These are phyloP conservation scores for Centroberyx gerrardi DNA, from an alignment of 2,797 vertebrate genomes.

Conservation along the genomic window DNA sequence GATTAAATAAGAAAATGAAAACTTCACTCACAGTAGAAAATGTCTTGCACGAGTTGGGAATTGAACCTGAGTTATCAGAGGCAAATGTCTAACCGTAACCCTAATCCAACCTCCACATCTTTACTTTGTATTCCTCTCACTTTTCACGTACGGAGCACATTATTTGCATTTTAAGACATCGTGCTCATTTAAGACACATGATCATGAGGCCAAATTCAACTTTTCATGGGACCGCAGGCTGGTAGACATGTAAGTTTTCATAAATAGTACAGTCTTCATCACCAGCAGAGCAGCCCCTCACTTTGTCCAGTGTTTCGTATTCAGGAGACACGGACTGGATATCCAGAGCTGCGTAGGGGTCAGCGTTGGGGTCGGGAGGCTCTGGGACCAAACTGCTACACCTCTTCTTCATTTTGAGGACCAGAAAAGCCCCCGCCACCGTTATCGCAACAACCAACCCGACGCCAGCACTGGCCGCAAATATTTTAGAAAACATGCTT, in stretches of 20 bases:
- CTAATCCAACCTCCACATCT: no score
- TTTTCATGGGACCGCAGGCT: neutral
- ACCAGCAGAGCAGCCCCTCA: neutral
- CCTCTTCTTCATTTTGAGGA: conserved; percentile 2
- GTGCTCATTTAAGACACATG: no score
- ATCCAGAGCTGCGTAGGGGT: conserved; percentile 14
- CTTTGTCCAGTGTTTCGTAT: conserved; percentile 23
- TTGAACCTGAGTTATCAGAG: no score
- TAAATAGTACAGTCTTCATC: neutral
- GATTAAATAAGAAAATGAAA: no score
- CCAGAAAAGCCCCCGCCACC: neutral
- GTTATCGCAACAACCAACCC: conserved; percentile 1
- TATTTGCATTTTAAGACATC: no score
- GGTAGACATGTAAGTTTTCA: neutral
- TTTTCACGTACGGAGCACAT: no score
- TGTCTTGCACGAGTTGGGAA: no score
- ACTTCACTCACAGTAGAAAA: no score
- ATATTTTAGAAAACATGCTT: neutral
- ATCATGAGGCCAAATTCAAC: no score
- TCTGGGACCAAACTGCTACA: neutral
- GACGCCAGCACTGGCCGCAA: neutral
- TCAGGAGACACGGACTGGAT: conserved; percentile 1
- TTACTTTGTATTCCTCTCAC: no score
- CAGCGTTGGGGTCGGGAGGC: neutral
- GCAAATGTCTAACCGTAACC: no score